Base-by-base conservation (phyloP, 2,888 invertebrate genomes). In the Thymelicus sylvestris region DNA sequence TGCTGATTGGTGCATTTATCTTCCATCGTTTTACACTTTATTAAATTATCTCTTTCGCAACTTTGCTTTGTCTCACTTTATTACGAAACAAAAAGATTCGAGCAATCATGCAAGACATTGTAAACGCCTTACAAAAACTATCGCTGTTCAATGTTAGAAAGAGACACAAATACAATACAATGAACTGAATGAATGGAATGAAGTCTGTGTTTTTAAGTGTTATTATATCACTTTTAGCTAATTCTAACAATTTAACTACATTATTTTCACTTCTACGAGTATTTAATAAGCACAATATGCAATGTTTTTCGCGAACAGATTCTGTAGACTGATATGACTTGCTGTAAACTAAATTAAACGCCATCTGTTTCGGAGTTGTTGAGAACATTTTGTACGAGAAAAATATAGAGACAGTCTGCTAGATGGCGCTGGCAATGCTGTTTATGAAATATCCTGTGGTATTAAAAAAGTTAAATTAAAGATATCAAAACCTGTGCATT, bases 381-480 rank as follows among this genome's bases (percentile, higher is more conserved):
- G 8, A 44, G 44, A 44, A 4, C 10, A 44, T 10, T 44, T 12
- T 10, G 24, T 7, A 19, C 7, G 8, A 10, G 24, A 24, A 24
- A 55, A n/a, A 15, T 55, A 1, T 12, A 55, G 12, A 6, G 15
- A 10, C 24, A 55, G 10, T 12, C 55, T 55, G 24, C 19, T 55
- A 74, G 77, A 74, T 74, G 77, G 60, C 75, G 52, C 48, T 70
- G 12, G 55, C 55, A 55, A 19, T 55, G 10, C n/a, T 19, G n/a
- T 1, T 31, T 31, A 24, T 41, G 10, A 41, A 41, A 41, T 41
- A 41, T 41, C 39, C 39, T 41, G 41, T 41, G 7, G 8, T 10
- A 41, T 41, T 41, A 24, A 24, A 24, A 24, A 24, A 24, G 24
- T 24, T 1, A 24, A 1, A 3, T 24, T 24, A n/a, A n/a, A n/a